Evolutionary conservation across 2,797 vertebrate species (phyloP).

Genomic region (Poeciliopsis gracilis): DNA sequence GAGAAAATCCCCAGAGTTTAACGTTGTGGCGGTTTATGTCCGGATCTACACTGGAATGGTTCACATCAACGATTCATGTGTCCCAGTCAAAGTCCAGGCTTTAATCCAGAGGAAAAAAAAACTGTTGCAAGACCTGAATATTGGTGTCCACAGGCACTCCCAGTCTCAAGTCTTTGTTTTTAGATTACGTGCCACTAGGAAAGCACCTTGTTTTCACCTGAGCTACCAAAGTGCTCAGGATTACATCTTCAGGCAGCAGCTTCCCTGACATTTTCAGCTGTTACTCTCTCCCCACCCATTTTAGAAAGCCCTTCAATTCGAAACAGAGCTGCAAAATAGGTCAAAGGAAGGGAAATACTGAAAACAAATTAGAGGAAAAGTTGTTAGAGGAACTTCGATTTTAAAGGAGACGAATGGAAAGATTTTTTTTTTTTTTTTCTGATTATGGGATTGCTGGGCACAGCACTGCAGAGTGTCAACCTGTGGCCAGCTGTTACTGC

Average conservation of each 20-base stretch:
- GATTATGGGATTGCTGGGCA: background rate
- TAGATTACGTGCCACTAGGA: too few species aligned
- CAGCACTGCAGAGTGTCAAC: background rate
- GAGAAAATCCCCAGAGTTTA: background rate
- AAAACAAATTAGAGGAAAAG: background rate
- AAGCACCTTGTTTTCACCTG: background rate
- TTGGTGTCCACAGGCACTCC: background rate
- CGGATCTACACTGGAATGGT: background rate
- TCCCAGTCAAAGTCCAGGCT: background rate
- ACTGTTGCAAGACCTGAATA: background rate
- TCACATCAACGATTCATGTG: background rate
- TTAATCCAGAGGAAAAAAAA: background rate
- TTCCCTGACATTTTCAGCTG: too few species aligned
- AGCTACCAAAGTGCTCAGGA: background rate
- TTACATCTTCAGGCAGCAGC: background rate
- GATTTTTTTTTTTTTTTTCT: background rate
- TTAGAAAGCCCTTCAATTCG: background rate
- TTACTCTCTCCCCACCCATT: background rate
- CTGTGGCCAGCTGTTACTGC: background rate
- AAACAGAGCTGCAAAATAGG: slow-evolving; percentile 6
- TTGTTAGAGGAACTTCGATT: background rate
- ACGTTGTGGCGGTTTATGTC: background rate
- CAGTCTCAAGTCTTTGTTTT: background rate
- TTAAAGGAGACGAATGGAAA: background rate
- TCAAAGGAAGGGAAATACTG: background rate